Evolutionary conservation across 2,888 invertebrate species (phyloP).

Genomic region (Drosophila nigritarsus): DNA sequence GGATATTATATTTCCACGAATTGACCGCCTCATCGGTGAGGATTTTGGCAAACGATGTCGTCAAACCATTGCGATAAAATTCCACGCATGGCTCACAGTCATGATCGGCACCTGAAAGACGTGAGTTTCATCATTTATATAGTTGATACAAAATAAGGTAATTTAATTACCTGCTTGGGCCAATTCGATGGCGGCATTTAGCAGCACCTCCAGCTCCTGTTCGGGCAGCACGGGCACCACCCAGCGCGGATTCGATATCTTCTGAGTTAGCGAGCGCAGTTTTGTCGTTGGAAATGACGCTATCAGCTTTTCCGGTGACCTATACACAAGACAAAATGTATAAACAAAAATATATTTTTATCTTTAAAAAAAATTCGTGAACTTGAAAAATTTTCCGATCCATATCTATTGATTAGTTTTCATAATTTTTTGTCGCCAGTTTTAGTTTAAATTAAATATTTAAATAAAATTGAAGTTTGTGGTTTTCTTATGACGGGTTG

Average conservation of each 20-base stretch:
- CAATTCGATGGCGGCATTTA: slow-evolving; percentile 95
- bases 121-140: background rate
- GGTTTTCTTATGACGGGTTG: no score
- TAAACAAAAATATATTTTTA: background rate
- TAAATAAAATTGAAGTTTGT: no score
- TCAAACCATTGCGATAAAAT: slow-evolving; percentile 97
- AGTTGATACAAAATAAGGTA: background rate
- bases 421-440: no score
- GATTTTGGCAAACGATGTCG: slow-evolving; percentile 97
- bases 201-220: slow-evolving; percentile 96
- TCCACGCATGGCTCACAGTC: slow-evolving; percentile 96
- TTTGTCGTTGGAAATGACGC: slow-evolving; percentile 93
- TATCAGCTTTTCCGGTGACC: slow-evolving; percentile 84
- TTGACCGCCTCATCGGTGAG: slow-evolving; percentile 98
- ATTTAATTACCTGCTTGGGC: slow-evolving; percentile 90
- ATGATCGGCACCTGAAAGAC: slow-evolving; percentile 90
- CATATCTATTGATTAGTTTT: no score
- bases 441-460: no score
- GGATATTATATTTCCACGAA: slow-evolving; percentile 99
- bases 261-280: slow-evolving; percentile 95
- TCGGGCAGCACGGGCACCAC: slow-evolving; percentile 98
- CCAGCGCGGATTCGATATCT: slow-evolving; percentile 98
- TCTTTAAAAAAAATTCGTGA: background rate
- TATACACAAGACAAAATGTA: slow-evolving; percentile 42
- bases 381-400: no score